A percentile compares a stretch with the other conserved stretches of the same genome.
Conservation (phyloP, 92 coral and sea anemone genomes). For the Porites divaricata region DNA sequence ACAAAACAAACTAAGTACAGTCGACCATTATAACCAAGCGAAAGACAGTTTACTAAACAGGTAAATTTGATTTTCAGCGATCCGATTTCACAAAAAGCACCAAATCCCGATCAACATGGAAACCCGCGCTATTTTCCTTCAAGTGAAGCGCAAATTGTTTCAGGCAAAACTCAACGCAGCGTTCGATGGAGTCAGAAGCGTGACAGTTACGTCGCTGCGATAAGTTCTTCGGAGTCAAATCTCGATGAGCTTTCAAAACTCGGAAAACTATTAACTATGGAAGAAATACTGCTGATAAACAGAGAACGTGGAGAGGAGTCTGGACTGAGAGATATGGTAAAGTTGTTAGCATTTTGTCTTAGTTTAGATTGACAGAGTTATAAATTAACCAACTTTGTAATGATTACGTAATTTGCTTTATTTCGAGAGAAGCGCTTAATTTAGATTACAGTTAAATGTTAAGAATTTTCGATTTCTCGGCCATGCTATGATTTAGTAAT, state of each 20-base stretch:
- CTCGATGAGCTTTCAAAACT: neutral
- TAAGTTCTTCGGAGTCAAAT: constrained; percentile 25
- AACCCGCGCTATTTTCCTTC: too few species aligned
- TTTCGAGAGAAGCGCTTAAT: too few species aligned
- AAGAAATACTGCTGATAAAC: constrained; percentile 27
- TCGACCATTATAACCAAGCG: neutral
- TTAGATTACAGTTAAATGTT: too few species aligned
- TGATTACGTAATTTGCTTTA: neutral
- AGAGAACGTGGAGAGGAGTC: neutral
- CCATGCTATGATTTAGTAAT: too few species aligned
- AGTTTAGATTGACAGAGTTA: neutral
- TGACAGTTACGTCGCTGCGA: constrained; percentile 43
- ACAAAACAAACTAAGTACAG: too few species aligned
- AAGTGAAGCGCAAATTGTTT: neutral
- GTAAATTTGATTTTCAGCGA: constrained; percentile 19
- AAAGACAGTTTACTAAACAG: neutral
- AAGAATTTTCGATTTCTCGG: too few species aligned
- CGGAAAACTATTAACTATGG: constrained; percentile 5
- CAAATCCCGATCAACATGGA: neutral
- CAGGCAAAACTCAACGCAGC: neutral
- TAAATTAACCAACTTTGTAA: neutral
- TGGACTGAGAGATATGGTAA: constrained; percentile 19
- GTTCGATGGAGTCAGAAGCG: constrained; percentile 48
- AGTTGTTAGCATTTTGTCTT: neutral
- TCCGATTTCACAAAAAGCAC: neutral